These are phyloP conservation scores for Malacoraja senta DNA, from an alignment of 2,797 vertebrate genomes.

Conservation along the genomic window DNA sequence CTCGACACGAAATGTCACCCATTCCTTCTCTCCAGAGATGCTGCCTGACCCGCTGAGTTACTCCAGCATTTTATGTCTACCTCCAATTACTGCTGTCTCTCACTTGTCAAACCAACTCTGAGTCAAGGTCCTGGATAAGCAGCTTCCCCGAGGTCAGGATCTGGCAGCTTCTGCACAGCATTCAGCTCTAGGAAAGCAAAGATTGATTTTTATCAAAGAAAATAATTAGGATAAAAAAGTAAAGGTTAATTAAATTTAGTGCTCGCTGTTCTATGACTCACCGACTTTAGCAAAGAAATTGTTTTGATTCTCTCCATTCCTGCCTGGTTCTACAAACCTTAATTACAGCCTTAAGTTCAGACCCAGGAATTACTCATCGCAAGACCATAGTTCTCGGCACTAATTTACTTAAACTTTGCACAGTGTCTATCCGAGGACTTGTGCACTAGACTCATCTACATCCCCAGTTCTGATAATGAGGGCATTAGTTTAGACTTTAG, in stretches of 20 bases:
- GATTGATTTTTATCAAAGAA: background rate
- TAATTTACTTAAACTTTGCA: background rate
- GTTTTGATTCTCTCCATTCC: background rate
- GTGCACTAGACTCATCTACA: too few species aligned
- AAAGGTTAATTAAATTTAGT: slow-evolving; percentile 13
- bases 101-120: background rate
- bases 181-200: background rate
- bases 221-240: background rate
- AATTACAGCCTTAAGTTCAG: background rate
- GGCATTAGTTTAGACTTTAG: too few species aligned
- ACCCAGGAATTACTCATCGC: background rate
- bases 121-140: background rate
- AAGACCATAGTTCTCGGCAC: background rate
- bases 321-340: background rate
- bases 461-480: too few species aligned
- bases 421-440: background rate
- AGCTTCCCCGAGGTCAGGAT: background rate
- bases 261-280: background rate
- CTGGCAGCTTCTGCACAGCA: background rate
- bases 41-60: too few species aligned
- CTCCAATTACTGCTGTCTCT: background rate
- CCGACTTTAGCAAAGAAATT: background rate
- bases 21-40: too few species aligned
- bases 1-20: too few species aligned
- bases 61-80: too few species aligned